Evolutionary conservation across 2,888 invertebrate species (phyloP).

Genomic region (Apoderus coryli): DNA sequence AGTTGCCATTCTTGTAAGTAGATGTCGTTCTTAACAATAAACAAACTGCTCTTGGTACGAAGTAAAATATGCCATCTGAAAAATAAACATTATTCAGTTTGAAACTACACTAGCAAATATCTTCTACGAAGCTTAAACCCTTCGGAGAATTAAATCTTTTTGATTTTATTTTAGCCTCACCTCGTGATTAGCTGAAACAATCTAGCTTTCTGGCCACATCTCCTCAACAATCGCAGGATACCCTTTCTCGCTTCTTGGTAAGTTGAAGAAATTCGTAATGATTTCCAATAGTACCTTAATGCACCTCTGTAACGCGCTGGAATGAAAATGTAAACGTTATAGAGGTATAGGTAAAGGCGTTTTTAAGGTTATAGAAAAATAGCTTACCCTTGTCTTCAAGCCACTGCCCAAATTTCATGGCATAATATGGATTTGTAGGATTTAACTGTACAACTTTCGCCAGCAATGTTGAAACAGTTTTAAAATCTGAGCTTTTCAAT

Average conservation of each 20-base stretch:
- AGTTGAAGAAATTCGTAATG: slow-evolving; percentile 37
- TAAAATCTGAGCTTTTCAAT: slow-evolving; percentile 38
- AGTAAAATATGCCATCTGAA: slow-evolving; percentile 35
- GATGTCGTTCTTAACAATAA: slow-evolving; percentile 34
- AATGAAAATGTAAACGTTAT: slow-evolving; percentile 8
- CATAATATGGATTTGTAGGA: slow-evolving; percentile 52
- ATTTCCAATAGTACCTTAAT: slow-evolving; percentile 40
- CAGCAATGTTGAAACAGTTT: slow-evolving; percentile 41
- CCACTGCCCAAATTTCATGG: slow-evolving; percentile 59
- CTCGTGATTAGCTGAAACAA: slow-evolving; percentile 51
- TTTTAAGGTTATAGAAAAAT: slow-evolving; percentile 7
- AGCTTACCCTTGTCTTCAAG: slow-evolving; percentile 44
- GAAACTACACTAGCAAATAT: no score
- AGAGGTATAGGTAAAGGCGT: slow-evolving; percentile 4
- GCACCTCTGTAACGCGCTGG: slow-evolving; percentile 39
- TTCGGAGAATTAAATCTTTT: neutral
- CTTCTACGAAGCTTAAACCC: no score
- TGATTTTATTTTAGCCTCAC: slow-evolving; percentile 27
- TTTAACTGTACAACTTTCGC: slow-evolving; percentile 50
- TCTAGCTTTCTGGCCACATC: slow-evolving; percentile 47
- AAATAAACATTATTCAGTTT: slow-evolving; percentile 13
- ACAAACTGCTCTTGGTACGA: slow-evolving; percentile 4
- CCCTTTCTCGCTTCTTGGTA: slow-evolving; percentile 44
- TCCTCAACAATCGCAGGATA: slow-evolving; percentile 44
- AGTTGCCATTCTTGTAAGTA: slow-evolving; percentile 40